Conservation (phyloP, 2,888 invertebrate genomes). For the Harmothoe impar region DNA sequence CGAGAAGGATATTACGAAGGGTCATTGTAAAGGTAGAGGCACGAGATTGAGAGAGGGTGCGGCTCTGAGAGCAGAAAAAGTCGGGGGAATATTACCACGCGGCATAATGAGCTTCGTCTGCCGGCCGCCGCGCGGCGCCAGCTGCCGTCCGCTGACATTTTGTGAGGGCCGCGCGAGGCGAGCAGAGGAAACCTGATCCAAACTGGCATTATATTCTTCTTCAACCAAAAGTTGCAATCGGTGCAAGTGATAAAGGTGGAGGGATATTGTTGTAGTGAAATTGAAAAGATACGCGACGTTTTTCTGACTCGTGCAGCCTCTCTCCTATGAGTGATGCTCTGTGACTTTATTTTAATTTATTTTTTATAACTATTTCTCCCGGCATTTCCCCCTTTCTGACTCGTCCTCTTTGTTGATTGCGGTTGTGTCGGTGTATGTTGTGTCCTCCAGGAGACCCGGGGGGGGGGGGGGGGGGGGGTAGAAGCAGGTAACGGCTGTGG, state of each 20-base stretch:
- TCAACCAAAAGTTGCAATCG: slow-evolving; percentile 14
- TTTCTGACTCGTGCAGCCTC: too few relatives aligned
- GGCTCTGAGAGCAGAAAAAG: neutral
- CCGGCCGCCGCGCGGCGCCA: neutral
- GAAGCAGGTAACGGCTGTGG: neutral
- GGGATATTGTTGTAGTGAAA: slow-evolving; percentile 13
- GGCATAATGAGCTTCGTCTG: neutral
- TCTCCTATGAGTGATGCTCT: too few relatives aligned
- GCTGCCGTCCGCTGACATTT: neutral
- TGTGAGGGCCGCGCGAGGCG: neutral
- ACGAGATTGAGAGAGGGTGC: too few relatives aligned
- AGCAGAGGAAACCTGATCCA: neutral
- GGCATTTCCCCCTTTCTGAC: neutral
- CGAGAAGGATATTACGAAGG: too few relatives aligned
- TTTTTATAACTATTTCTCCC: too few relatives aligned
- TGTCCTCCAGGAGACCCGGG: too few relatives aligned
- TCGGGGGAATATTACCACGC: neutral
- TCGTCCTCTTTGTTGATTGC: neutral
- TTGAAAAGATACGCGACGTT: neutral
- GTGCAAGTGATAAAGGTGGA: slow-evolving; percentile 5
- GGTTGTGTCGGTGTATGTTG: neutral
- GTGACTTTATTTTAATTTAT: too few relatives aligned
- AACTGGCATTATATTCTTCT: slow-evolving; percentile 23
- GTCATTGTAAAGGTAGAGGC: too few relatives aligned
- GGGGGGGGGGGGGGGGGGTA: too few relatives aligned